Conservation (phyloP, 2,797 vertebrate genomes). For the Chanos chanos region DNA sequence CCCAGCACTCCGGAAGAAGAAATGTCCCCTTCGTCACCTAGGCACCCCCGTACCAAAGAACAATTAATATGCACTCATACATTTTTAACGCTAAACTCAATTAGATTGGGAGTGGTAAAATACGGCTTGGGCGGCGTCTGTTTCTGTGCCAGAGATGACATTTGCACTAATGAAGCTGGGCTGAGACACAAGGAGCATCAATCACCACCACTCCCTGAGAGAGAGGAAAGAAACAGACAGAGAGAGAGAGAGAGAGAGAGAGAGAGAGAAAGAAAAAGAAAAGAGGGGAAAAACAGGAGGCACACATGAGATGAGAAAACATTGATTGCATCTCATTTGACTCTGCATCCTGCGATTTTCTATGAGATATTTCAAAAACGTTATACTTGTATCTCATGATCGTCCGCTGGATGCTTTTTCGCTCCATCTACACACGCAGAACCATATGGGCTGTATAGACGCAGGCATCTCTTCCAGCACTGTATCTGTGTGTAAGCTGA, state of each 20-base stretch:
- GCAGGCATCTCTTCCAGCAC: too few species aligned
- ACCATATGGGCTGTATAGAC: too few species aligned
- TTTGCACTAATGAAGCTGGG: constrained; percentile 59
- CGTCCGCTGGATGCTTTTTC: too few species aligned
- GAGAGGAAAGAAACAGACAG: constrained; percentile 21
- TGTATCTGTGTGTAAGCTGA: too few species aligned
- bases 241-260: constrained; percentile 13
- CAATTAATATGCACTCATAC: constrained; percentile 60
- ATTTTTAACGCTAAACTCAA: constrained; percentile 59
- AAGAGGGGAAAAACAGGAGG: too few species aligned
- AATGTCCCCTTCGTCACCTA: constrained; percentile 31
- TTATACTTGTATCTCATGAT: too few species aligned
- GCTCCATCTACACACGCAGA: too few species aligned
- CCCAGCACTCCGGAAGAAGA: constrained; percentile 25
- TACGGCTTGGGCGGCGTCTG: constrained; percentile 45
- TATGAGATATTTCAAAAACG: too few species aligned
- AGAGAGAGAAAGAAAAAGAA: constrained; percentile 18
- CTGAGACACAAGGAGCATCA: constrained; percentile 46
- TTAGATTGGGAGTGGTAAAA: constrained; percentile 55
- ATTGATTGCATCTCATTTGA: too few species aligned
- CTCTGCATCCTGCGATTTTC: too few species aligned
- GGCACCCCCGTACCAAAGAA: constrained; percentile 40
- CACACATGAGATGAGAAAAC: too few species aligned
- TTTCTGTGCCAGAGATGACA: constrained; percentile 51
- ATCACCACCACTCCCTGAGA: constrained; percentile 38